These are phyloP conservation scores for Anthoscopus minutus DNA, from an alignment of 2,113 vertebrate species.

Conservation along the genomic window DNA sequence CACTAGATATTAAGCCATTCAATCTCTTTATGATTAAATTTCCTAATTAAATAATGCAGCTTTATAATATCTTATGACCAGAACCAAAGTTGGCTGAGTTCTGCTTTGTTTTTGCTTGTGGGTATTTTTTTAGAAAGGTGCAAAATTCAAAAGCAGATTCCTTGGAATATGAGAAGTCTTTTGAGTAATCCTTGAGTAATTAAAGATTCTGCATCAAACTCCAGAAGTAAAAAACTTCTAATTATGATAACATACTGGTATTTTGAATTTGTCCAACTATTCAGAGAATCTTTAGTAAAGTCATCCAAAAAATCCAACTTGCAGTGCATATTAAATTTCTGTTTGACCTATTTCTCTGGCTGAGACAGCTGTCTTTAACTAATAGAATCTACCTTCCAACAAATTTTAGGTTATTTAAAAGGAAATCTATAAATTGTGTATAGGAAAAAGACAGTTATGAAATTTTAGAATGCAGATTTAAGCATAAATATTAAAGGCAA, in stretches of 20 bases:
- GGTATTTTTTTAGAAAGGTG: not conserved
- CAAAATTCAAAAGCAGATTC: not conserved
- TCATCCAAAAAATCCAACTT: not conserved
- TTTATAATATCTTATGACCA: not conserved
- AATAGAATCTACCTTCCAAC: not conserved
- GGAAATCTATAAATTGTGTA: not conserved
- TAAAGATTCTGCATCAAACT: not conserved
- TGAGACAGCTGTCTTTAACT: not conserved
- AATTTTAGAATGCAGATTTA: not conserved
- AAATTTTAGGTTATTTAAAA: not conserved
- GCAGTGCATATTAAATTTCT: not conserved
- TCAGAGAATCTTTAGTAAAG: not conserved
- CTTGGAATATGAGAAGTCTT: not conserved
- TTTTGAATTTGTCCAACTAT: not conserved
- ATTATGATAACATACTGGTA: rapidly evolving
- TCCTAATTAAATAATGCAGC: not conserved
- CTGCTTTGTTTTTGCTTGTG: not conserved
- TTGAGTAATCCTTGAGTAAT: not conserved
- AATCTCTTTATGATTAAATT: not conserved
- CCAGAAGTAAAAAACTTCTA: not conserved
- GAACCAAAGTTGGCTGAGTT: not conserved
- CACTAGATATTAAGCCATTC: not conserved
- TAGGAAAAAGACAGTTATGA: not conserved
- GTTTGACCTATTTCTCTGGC: not conserved
- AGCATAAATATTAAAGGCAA: not conserved